phyloP scores from a whole-genome alignment of 2,797 vertebrate species.

The Mus minutoides region DNA sequence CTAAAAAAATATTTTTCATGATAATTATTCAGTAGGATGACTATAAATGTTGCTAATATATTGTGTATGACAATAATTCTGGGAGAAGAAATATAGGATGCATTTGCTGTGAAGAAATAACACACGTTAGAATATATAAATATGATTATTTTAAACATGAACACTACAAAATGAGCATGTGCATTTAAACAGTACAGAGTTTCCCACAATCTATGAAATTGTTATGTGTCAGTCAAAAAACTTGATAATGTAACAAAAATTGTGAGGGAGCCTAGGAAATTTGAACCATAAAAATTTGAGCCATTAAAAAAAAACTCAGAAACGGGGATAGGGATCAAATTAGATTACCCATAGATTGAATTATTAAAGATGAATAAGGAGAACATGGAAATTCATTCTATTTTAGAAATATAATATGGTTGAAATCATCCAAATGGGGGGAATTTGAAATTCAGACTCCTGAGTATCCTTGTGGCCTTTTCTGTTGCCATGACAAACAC shows the following conservation, averaged over 20 bases:
- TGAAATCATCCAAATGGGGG: slow-evolving; percentile 9
- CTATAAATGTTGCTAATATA: neutral
- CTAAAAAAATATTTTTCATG: neutral
- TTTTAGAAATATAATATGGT: slow-evolving; percentile 11
- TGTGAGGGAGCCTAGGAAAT: neutral
- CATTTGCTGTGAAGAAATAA: neutral
- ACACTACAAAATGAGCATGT: neutral
- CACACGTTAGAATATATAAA: neutral
- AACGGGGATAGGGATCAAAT: neutral
- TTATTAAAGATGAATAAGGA: neutral
- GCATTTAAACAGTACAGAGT: neutral
- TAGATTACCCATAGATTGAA: neutral
- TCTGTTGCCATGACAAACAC: neutral
- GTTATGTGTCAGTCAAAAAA: neutral
- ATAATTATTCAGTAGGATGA: neutral
- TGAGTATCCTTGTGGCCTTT: neutral
- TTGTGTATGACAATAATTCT: neutral
- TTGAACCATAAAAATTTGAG: neutral
- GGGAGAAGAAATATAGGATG: neutral
- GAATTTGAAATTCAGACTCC: slow-evolving; percentile 20
- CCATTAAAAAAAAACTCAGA: neutral
- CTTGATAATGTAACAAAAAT: neutral
- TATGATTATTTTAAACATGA: neutral
- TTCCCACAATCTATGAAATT: neutral
- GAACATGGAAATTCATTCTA: neutral